Conservation (phyloP, 2,888 invertebrate genomes). For the Nebria salina region DNA sequence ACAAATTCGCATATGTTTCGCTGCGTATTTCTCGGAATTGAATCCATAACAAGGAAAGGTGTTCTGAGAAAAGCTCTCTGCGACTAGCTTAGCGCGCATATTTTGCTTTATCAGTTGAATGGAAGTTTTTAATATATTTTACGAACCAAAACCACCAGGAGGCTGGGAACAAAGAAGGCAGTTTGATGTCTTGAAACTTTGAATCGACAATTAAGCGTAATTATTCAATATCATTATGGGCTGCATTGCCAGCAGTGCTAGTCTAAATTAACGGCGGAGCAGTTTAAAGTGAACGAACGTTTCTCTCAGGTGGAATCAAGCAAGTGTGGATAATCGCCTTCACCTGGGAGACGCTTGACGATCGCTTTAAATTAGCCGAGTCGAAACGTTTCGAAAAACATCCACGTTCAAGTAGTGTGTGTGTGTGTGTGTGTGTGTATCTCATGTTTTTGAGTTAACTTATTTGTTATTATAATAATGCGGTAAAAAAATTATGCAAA, state of each 20-base stretch:
- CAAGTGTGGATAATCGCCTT: constrained; percentile 54
- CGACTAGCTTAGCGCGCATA: no score
- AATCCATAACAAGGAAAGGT: no score
- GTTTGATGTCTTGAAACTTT: no score
- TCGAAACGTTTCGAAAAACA: background rate
- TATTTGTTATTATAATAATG: background rate
- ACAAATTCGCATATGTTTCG: no score
- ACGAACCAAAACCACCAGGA: no score
- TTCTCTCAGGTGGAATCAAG: constrained; percentile 7
- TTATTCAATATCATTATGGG: constrained; percentile 12
- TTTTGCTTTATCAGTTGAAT: no score
- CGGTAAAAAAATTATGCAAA: background rate
- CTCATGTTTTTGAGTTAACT: background rate
- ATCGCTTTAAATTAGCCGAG: background rate
- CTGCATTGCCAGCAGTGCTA: background rate
- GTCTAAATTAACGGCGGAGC: constrained; percentile 11
- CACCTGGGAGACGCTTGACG: constrained; percentile 53
- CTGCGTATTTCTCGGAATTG: no score
- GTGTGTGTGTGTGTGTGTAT: background rate
- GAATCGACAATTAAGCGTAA: background rate
- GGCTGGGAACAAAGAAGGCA: no score
- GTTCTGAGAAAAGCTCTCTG: no score
- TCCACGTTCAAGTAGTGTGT: no score
- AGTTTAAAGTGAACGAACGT: constrained; percentile 14
- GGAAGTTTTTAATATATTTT: no score